Base-by-base conservation (phyloP, 2,888 invertebrate species). In the Eumerus sabulonum region DNA sequence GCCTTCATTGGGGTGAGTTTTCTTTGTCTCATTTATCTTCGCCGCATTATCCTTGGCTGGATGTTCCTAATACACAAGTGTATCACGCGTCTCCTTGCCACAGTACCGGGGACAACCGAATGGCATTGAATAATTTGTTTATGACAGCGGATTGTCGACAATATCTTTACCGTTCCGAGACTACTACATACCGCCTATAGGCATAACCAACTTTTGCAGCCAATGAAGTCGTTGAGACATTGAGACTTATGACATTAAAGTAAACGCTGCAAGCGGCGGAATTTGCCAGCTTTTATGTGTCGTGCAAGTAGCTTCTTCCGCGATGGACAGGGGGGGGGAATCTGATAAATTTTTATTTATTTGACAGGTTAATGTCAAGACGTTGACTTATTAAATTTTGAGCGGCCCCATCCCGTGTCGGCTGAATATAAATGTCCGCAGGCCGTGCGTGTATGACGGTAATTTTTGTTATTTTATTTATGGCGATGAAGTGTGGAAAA, bases 281-380 rank as follows among this genome's bases (percentile, higher is more conserved):
- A 19, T 48, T 63, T 50, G 57, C 51, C 42, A 36, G 56, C 59
- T 81, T 72, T 67, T 64, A 56, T 67, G 60, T 27, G 38, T 16
- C 50, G 50, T 63, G 14, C 42, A 44, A 51, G 67, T 38, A 57
- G 42, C 35, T 18, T 63, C 36, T 36, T 36, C 36, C 7, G 36
- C 11, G 51, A n/a, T n/a, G n/a, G n/a, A n/a, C n/a, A n/a, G n/a
- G n/a, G n/a, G n/a, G 38, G 54, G 53, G 16, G 63, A 79, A 76
- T 76, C 82, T 84, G 84, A 83, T 84, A 84, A 83, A 84, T 83
- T 83, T 83, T 83, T 84, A 83, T 84, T 84, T 83, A 83, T 82
- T 82, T 83, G 84, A 83, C 84, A 84, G 83, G 82, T 84, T 84
- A 83, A 84, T 84, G 83, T 83, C 83, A 82, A 70, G 82, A 82